Percentiles rank a stretch among this genome's conserved stretches.
Conservation (phyloP, 2,113 vertebrate species). For the Mystacornis crossleyi region DNA sequence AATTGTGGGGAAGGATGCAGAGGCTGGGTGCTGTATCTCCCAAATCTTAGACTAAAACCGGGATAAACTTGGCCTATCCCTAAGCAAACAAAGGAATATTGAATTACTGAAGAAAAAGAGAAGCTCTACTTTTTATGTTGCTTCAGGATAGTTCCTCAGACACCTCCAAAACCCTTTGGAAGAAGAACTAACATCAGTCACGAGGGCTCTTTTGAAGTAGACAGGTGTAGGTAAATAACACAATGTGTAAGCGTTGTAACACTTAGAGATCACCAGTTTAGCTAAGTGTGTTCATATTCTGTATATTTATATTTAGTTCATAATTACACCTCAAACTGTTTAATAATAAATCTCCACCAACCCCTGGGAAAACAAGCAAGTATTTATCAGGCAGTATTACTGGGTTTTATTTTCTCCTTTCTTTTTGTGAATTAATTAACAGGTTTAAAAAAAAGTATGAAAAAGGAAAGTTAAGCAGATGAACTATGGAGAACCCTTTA, state of each 20-base stretch:
- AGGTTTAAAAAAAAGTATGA: not conserved
- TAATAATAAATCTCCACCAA: not conserved
- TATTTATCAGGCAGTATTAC: not conserved
- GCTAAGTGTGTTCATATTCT: not conserved
- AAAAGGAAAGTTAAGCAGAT: not conserved
- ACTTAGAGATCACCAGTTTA: not conserved
- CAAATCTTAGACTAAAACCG: not conserved
- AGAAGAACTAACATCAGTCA: not conserved
- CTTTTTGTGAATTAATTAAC: not conserved
- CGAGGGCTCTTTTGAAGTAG: not conserved
- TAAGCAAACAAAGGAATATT: not conserved
- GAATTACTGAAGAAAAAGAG: not conserved
- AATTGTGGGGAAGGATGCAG: not conserved
- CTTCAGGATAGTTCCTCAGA: not conserved
- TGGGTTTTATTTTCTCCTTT: not conserved
- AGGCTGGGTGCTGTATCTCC: accelerated
- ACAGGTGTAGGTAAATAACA: not conserved
- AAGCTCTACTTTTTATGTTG: not conserved
- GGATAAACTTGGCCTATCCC: not conserved
- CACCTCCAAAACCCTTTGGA: not conserved
- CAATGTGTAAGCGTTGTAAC: not conserved
- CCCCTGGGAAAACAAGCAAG: not conserved
- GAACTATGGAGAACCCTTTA: not conserved
- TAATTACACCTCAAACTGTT: not conserved
- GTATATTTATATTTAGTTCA: not conserved